phyloP scores from a whole-genome alignment of 1,140 invertebrate genomes.

The Archegozetes longisetosus region DNA sequence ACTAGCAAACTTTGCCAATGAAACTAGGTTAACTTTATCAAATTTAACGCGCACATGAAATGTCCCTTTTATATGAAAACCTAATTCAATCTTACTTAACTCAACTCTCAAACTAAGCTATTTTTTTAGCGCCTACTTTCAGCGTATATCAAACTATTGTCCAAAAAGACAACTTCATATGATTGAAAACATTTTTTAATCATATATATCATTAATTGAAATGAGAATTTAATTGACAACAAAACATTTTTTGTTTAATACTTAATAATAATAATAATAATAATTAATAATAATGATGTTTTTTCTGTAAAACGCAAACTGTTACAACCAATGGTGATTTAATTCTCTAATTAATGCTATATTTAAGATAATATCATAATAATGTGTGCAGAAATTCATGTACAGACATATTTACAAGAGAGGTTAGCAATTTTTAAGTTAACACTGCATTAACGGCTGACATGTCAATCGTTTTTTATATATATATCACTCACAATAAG shows the following conservation, averaged over 20 bases:
- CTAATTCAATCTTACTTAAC: too few relatives aligned
- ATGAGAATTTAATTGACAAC: background rate
- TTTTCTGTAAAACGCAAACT: background rate
- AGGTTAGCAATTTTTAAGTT: background rate
- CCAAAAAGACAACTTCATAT: too few relatives aligned
- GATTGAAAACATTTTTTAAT: too few relatives aligned
- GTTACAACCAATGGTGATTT: background rate
- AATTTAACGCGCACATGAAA: too few relatives aligned
- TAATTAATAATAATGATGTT: background rate
- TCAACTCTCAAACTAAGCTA: too few relatives aligned
- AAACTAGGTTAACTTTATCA: too few relatives aligned
- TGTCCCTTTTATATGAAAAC: too few relatives aligned
- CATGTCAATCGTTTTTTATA: background rate
- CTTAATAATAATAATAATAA: background rate
- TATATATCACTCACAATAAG: too few relatives aligned
- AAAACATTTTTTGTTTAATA: background rate
- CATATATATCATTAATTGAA: background rate
- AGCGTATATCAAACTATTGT: too few relatives aligned
- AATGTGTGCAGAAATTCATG: background rate
- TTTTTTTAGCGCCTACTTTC: too few relatives aligned
- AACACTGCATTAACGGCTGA: background rate
- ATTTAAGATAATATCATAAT: background rate
- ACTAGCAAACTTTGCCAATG: too few relatives aligned
- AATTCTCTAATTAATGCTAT: background rate
- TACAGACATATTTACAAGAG: background rate